Percentiles rank a stretch among this genome's conserved stretches.
These are phyloP conservation scores for Lonchura striata DNA, from an alignment of 2,113 vertebrate species.

Conservation along the genomic window DNA sequence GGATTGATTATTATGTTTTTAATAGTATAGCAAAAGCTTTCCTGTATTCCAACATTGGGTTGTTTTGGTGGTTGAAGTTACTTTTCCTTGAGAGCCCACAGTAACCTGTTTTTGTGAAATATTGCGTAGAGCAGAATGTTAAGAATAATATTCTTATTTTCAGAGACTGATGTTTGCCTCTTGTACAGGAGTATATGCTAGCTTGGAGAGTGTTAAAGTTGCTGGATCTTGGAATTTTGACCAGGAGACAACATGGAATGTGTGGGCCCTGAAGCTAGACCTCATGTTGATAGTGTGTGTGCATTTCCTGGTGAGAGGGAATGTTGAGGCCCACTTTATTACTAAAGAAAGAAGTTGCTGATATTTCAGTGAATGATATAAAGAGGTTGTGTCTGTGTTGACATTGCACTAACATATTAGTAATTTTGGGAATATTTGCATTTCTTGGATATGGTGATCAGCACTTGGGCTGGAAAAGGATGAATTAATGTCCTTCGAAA, in stretches of 20 bases:
- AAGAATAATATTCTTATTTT: not conserved
- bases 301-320: not conserved
- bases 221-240: not conserved
- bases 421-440: not conserved
- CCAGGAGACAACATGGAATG: not conserved
- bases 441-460: not conserved
- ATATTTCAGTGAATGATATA: not conserved
- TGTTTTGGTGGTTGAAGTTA: not conserved
- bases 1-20: not conserved
- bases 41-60: not conserved
- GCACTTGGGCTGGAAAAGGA: not conserved
- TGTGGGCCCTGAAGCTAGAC: not conserved
- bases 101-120: not conserved
- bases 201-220: not conserved
- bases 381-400: not conserved
- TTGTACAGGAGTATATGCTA: not conserved
- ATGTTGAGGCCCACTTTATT: not conserved
- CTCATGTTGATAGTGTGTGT: rapidly evolving
- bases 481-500: not conserved
- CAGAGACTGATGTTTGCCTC: not conserved
- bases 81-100: not conserved
- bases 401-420: not conserved
- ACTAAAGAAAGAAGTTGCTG: not conserved
- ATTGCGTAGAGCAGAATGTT: not conserved
- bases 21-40: not conserved